Base-by-base conservation (phyloP, 1,140 invertebrate genomes). In the Listronotus oregonensis region DNA sequence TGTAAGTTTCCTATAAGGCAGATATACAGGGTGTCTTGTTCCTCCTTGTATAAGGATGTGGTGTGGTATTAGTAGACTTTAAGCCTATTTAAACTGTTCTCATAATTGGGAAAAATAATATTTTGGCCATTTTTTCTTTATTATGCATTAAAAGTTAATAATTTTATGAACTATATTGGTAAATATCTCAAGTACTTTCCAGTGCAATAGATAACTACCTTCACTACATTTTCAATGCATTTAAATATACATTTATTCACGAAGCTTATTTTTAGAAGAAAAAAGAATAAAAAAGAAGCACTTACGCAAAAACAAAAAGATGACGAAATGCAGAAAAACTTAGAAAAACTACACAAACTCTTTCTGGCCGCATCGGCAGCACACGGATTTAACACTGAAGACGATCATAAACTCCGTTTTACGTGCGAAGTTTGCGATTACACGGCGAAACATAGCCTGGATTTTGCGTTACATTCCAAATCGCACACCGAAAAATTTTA, bases 401-500 rank as follows among this genome's bases (percentile, higher is more conserved):
- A 11, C 8, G 21, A 31, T 14, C 14, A 51, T 1, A 21, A 27
- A 32, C 10, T 17, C 10, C 27, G 31, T 11, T 51, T 17, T 12
- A 31, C 18, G 5, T 51, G 49, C 15, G 49, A 34, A 14, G 49
- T 21, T 10, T 27, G 49, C 42, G 70, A 75, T 5, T 68, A 69
- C 47, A 73, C 66, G 9, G 71, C 72, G 14, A 54, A 69, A 17
- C 58, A 66, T 14, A 74, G 69, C 47, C 15, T 73, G 6, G 64
- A 56, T n/a, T 73, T 73, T 52, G 71, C 68, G 1, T 32, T 75
- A 12, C 73, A 75, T 60, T 71, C 70, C 12, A 67, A 66, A n/a
- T 66, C 78, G 75, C 75, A 76, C 49, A 69, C 66, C 4, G 51
- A 62, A 69, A 76, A 71, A n/a, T 74, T 78, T 4, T 72, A 74